Evolutionary conservation across 2,888 invertebrate species (phyloP), one percentile per base, ranked within the genome.

Genomic region (Ochropleura plecta): DNA sequence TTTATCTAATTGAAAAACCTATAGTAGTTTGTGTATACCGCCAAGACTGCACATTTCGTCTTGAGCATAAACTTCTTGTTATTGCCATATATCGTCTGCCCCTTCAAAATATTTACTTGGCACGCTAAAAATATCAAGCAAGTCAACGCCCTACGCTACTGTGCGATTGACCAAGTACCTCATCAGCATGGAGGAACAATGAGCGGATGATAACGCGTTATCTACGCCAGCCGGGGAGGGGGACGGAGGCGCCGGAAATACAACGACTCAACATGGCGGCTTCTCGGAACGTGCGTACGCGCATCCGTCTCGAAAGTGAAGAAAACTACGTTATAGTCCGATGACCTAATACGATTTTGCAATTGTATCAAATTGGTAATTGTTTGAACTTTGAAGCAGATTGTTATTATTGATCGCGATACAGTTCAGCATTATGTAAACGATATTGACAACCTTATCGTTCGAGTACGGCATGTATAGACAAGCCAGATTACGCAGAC

Each of bases 181-280:
- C 93, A 92, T 93, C 93, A 91, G 90, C 91, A 90, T 92, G 91
- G 92, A 93, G 94, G 93, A 94, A 96, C 96, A 96, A 96, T 95
- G 94, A 95, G 92, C 95, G 95, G 94, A 95, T 94, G 96, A 96
- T 96, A 96, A 95, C 92, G 91, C 92, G 93, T 95, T 96, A 96
- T 96, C 96, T 95, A 90, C 88, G 85, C 83, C 87, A 88, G 88
- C 70, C 87, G 42, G 88, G 79, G 89, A 87, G 88, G 90, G 86
- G 89, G 87, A 90, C 90, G 86, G 89, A 90, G 89, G 91, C 92
- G 92, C 93, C 95, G 95, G 95, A 95, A 93, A 92, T 90, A 88
- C 84, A 84, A 83, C 92, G 88, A 89, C 90, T 86, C 91, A 90
- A 92, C 89, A 93, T 91, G 91, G 90, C 92, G 91, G 91, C 91